Evolutionary conservation across 2,113 vertebrate species (phyloP).

Genomic region (Seriola aureovittata): DNA sequence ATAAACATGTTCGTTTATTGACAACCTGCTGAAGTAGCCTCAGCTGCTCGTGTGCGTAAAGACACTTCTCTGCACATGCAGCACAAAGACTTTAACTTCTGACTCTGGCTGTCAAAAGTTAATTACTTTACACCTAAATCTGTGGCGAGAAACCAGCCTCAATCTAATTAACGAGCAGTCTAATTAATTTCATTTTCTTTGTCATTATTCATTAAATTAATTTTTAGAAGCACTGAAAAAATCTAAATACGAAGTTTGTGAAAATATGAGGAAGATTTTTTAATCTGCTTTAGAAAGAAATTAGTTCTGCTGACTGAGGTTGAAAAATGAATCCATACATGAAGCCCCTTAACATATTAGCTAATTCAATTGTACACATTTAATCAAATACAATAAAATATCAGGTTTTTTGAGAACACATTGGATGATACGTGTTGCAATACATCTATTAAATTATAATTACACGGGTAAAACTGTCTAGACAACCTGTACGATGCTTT

Average conservation of each 20-base stretch:
- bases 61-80: neutral
- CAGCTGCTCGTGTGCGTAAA: neutral
- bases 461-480: neutral
- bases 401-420: neutral
- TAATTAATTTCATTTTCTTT: slow-evolving; percentile 3
- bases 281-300: neutral
- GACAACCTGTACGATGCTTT: neutral
- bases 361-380: neutral
- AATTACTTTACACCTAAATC: slow-evolving; percentile 26
- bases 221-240: no score
- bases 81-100: slow-evolving; percentile 11
- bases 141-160: slow-evolving; percentile 22
- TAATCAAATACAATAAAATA: neutral
- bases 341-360: neutral
- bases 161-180: slow-evolving; percentile 4
- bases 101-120: slow-evolving; percentile 11
- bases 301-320: neutral
- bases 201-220: neutral
- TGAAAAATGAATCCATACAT: neutral
- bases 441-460: neutral
- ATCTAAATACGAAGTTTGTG: neutral
- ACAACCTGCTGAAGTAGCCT: neutral
- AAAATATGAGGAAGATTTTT: neutral
- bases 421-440: neutral
- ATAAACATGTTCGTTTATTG: neutral